These are phyloP conservation scores for Pelodiscus sinensis DNA, from an alignment of 2,113 vertebrate species.

Conservation along the genomic window DNA sequence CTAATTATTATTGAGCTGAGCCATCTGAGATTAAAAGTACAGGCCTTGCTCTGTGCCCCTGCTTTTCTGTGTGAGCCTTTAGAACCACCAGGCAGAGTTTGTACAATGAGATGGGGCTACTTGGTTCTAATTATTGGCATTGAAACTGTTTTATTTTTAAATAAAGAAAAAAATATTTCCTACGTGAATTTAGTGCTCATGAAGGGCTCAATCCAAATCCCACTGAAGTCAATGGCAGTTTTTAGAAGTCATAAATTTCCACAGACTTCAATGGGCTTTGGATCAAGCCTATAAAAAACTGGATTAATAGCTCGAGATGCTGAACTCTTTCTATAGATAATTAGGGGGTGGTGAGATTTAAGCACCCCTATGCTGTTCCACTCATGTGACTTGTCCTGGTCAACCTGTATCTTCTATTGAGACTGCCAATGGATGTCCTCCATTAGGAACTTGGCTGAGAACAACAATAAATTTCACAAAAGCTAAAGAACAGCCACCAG, in stretches of 20 bases:
- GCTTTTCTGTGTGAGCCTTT: not conserved
- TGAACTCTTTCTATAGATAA: not conserved
- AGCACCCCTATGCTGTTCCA: not conserved
- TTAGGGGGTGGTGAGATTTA: not conserved
- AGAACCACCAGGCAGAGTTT: not conserved
- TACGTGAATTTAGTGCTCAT: rapidly evolving
- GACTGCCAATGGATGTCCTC: not conserved
- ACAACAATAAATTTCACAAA: not conserved
- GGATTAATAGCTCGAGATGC: not conserved
- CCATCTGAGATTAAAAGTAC: slow-evolving; percentile 26
- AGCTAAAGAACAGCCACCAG: not conserved
- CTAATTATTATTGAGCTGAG: slow-evolving; percentile 48
- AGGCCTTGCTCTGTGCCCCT: not conserved
- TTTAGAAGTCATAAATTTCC: slow-evolving; percentile 3
- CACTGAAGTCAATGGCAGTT: not conserved
- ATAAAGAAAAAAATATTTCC: not conserved
- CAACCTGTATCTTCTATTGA: not conserved
- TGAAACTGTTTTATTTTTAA: slow-evolving; percentile 13
- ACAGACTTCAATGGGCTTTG: not conserved
- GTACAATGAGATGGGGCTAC: not conserved
- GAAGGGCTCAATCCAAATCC: slow-evolving; percentile 5
- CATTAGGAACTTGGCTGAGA: not conserved
- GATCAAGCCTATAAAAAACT: not conserved
- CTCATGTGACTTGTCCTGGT: not conserved
- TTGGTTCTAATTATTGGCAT: not conserved